A percentile compares a stretch with the other conserved stretches of the same genome.
These are phyloP conservation scores for Salvelinus fontinalis DNA, from an alignment of 2,113 vertebrate species.

Conservation along the genomic window DNA sequence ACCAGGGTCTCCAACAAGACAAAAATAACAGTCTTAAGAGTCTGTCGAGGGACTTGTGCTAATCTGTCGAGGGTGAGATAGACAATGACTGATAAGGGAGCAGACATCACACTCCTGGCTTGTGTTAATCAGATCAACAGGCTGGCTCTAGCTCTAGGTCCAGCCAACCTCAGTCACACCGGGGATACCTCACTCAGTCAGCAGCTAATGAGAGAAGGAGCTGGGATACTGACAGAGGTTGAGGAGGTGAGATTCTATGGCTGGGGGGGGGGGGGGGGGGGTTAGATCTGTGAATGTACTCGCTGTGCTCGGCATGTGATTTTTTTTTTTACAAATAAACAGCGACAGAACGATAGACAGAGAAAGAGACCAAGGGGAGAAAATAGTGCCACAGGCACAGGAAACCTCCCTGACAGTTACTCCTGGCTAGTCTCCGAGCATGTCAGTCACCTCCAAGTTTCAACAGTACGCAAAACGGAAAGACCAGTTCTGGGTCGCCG, in stretches of 20 bases:
- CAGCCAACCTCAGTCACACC: conserved; percentile 2
- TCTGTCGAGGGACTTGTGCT: conserved; percentile 11
- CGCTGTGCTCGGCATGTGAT: not conserved
- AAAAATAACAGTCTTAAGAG: not conserved
- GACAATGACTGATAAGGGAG: conserved; percentile 65
- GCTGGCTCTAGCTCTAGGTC: conserved; percentile 21
- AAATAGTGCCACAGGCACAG: conserved; percentile 17
- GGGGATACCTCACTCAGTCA: not conserved
- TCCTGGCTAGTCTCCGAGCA: not conserved
- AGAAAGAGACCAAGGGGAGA: not conserved
- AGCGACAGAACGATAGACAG: not conserved
- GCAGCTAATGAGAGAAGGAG: conserved; percentile 10
- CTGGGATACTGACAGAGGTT: not conserved
- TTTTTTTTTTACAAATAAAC: too few species aligned
- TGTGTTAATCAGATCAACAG: conserved; percentile 37
- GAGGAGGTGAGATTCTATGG: conserved; percentile 17
- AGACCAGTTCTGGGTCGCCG: conserved; percentile 27
- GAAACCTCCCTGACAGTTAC: not conserved
- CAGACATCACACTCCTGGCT: conserved; percentile 43
- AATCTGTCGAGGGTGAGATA: conserved; percentile 34
- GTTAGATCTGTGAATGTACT: not conserved
- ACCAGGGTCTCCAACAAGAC: not conserved
- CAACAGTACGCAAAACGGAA: not conserved
- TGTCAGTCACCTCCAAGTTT: not conserved
- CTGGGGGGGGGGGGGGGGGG: not conserved